A percentile compares a stretch with the other conserved stretches of the same genome.
phyloP scores from a whole-genome alignment of 1,140 invertebrate genomes.

The Luehdorfia chinensis region DNA sequence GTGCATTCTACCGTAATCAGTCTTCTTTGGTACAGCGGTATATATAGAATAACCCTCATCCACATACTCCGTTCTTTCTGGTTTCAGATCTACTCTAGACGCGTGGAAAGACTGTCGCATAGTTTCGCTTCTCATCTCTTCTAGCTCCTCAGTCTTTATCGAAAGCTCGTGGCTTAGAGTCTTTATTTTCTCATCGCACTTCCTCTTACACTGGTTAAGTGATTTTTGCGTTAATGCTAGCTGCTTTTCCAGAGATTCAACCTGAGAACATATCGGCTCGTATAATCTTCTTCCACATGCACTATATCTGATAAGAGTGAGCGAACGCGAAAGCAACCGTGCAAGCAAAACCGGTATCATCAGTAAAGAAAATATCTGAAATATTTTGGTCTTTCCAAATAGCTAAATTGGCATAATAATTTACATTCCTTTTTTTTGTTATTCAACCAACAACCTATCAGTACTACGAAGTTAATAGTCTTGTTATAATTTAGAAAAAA shows the following conservation, averaged over 20 bases:
- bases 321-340: conserved; percentile 39
- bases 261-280: conserved; percentile 70
- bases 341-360: conserved; percentile 21
- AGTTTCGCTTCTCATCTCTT: conserved; percentile 64
- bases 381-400: too few species aligned
- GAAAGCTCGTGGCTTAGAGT: conserved; percentile 70
- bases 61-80: conserved; percentile 62
- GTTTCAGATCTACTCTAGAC: conserved; percentile 58
- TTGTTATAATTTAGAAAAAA: too few species aligned
- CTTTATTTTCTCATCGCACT: conserved; percentile 70
- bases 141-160: conserved; percentile 72
- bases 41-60: conserved; percentile 66
- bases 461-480: too few species aligned
- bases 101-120: conserved; percentile 61
- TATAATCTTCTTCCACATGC: conserved; percentile 61
- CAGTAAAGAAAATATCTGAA: too few species aligned
- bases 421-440: too few species aligned
- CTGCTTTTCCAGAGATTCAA: conserved; percentile 76
- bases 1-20: conserved; percentile 65
- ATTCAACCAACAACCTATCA: too few species aligned
- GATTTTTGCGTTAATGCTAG: conserved; percentile 66
- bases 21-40: conserved; percentile 64
- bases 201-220: conserved; percentile 64
- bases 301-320: conserved; percentile 34
- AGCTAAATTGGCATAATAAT: too few species aligned